A percentile compares a stretch with the other conserved stretches of the same genome.
phyloP scores from a whole-genome alignment of 1,140 invertebrate species.

The Saccostrea glomerata region DNA sequence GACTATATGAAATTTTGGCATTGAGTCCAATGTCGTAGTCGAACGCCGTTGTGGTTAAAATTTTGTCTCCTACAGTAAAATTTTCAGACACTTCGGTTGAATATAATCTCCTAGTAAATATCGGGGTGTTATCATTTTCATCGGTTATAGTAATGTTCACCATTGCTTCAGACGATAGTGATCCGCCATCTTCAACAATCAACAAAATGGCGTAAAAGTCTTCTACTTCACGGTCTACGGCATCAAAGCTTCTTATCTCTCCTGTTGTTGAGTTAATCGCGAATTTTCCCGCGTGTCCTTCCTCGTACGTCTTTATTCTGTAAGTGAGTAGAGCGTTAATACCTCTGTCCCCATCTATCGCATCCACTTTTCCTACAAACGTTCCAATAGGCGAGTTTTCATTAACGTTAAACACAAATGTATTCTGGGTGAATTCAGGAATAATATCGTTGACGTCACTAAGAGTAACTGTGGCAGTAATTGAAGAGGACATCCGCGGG shows the following conservation, averaged over 20 bases:
- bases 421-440: constrained; percentile 61
- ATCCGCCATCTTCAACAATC: constrained; percentile 79
- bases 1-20: not conserved
- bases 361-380: constrained; percentile 88
- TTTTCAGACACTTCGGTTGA: constrained; percentile 47
- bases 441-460: constrained; percentile 83
- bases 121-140: constrained; percentile 50
- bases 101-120: constrained; percentile 38
- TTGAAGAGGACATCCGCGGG: constrained; percentile 85
- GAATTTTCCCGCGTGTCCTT: constrained; percentile 56
- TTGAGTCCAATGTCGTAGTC: constrained; percentile 48
- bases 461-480: constrained; percentile 79
- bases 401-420: constrained; percentile 78
- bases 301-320: constrained; percentile 65
- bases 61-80: not conserved
- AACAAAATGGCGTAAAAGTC: constrained; percentile 38
- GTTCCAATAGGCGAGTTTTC: constrained; percentile 88
- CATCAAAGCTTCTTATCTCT: constrained; percentile 13
- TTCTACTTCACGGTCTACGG: constrained; percentile 39
- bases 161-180: constrained; percentile 14
- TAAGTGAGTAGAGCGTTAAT: constrained; percentile 82
- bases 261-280: constrained; percentile 43
- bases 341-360: constrained; percentile 94
- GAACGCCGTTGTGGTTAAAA: constrained; percentile 27
- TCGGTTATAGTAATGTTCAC: constrained; percentile 52